phyloP scores from a whole-genome alignment of 2,888 invertebrate genomes.

The Eristalinus aeneus region DNA sequence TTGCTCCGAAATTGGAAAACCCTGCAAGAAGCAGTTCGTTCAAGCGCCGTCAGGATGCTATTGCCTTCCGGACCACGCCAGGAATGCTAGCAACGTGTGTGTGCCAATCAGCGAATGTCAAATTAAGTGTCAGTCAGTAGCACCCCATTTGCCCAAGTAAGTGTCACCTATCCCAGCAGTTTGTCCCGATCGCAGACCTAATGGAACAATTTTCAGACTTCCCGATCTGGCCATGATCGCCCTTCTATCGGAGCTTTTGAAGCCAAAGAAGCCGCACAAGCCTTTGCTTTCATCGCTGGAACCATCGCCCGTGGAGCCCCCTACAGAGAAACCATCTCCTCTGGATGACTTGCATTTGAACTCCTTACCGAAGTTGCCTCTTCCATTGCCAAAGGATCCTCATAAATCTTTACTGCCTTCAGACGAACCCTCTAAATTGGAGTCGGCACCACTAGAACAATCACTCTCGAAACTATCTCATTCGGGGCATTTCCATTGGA shows the following conservation, averaged over 20 bases:
- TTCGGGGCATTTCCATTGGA: background rate
- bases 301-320: background rate
- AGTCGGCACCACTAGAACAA: background rate
- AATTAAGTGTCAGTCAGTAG: background rate
- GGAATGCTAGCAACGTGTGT: conserved; percentile 6
- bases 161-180: background rate
- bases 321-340: background rate
- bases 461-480: background rate
- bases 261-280: too few species aligned
- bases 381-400: too few species aligned
- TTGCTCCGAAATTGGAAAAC: conserved; percentile 8
- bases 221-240: background rate
- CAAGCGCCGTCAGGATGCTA: conserved; percentile 39
- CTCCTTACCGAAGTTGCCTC: background rate
- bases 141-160: background rate
- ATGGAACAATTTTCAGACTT: background rate
- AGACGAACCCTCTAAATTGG: background rate
- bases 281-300: background rate
- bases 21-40: background rate
- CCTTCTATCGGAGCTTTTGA: background rate
- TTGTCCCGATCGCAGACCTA: background rate
- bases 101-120: conserved; percentile 28
- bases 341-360: too few species aligned
- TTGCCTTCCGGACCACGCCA: conserved; percentile 15
- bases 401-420: too few species aligned